These are phyloP conservation scores for Aphis gossypii DNA, from an alignment of 1,140 invertebrate species.

Conservation along the genomic window DNA sequence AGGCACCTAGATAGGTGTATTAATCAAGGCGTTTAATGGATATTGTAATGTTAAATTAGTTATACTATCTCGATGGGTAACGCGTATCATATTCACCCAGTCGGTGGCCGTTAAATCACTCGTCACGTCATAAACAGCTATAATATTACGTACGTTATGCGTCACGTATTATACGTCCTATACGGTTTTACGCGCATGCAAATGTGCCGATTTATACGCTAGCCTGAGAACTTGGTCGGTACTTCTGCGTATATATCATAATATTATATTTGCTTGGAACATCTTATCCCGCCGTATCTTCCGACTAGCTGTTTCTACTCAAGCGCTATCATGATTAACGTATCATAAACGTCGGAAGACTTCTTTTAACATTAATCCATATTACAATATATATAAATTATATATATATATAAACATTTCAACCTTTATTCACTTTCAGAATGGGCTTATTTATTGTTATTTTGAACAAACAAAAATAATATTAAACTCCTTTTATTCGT, in stretches of 20 bases:
- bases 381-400: background rate
- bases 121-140: background rate
- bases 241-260: background rate
- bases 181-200: background rate
- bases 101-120: background rate
- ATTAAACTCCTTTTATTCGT: background rate
- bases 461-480: conserved; percentile 10
- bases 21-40: background rate
- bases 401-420: background rate
- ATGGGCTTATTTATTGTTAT: background rate
- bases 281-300: background rate
- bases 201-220: background rate
- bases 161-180: too few species aligned
- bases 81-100: background rate
- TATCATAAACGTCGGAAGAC: background rate
- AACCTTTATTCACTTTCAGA: background rate
- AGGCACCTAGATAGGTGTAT: background rate
- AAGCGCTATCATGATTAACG: background rate
- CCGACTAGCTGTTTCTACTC: background rate
- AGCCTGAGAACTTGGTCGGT: background rate
- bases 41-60: background rate
- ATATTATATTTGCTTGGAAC: background rate
- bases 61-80: background rate
- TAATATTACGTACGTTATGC: background rate
- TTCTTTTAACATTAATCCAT: conserved; percentile 7